Percentiles rank a stretch among this genome's conserved stretches.
These are phyloP conservation scores for Budorcas taxicolor DNA, from an alignment of 2,113 vertebrate species.

Conservation along the genomic window DNA sequence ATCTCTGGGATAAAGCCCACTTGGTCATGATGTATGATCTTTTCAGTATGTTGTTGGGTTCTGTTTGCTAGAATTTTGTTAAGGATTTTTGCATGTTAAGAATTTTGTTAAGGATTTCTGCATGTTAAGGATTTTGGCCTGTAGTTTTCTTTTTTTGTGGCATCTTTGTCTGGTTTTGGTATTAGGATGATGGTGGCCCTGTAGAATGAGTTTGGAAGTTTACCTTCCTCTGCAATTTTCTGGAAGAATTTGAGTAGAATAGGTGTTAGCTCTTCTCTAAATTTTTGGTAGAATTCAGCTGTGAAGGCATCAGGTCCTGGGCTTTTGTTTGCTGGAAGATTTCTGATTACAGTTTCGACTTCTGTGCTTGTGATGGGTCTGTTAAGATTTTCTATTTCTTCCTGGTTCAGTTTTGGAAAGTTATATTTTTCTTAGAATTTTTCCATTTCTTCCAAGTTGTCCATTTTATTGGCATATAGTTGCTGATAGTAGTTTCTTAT, in stretches of 20 bases:
- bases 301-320: background rate
- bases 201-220: background rate
- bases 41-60: background rate
- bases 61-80: background rate
- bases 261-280: background rate
- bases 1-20: background rate
- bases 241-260: background rate
- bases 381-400: background rate
- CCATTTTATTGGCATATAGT: background rate
- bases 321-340: background rate
- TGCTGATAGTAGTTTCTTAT: background rate
- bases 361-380: background rate
- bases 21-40: background rate
- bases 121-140: background rate
- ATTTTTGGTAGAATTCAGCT: background rate
- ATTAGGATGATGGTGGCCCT: background rate
- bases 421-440: background rate
- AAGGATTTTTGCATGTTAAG: background rate
- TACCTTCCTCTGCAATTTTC: background rate
- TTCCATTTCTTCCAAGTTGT: background rate
- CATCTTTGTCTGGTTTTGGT: background rate
- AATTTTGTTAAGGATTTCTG: background rate
- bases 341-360: background rate
- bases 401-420: background rate
- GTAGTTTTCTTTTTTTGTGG: background rate